A percentile compares a stretch with the other conserved stretches of the same genome.
Evolutionary conservation across 1,140 invertebrate genomes (phyloP).

Genomic region (Cydia strobilella): DNA sequence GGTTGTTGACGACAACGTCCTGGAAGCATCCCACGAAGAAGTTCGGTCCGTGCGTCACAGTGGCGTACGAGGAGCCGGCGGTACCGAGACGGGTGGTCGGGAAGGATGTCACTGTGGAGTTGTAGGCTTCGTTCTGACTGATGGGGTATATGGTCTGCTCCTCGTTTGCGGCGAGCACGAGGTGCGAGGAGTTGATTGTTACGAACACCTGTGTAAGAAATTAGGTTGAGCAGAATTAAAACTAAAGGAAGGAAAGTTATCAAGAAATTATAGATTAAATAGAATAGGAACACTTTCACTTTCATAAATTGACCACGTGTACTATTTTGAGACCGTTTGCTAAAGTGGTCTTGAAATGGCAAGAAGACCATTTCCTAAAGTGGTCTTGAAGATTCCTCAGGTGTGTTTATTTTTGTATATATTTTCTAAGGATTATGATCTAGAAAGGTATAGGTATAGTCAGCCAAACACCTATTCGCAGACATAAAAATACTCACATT

Average conservation of each 20-base stretch:
- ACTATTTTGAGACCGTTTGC: too few relatives aligned
- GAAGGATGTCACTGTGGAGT: conserved; percentile 88
- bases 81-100: conserved; percentile 90
- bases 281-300: too few relatives aligned
- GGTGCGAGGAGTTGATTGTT: conserved; percentile 91
- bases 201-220: conserved; percentile 84
- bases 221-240: background rate
- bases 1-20: conserved; percentile 92
- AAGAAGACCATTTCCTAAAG: too few relatives aligned
- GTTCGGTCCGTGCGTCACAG: conserved; percentile 85
- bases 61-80: conserved; percentile 84
- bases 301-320: too few relatives aligned
- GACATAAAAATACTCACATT: too few relatives aligned
- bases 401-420: too few relatives aligned
- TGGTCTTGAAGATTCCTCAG: too few relatives aligned
- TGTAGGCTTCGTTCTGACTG: conserved; percentile 87
- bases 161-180: conserved; percentile 91
- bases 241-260: too few relatives aligned
- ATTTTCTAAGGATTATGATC: too few relatives aligned
- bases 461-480: too few relatives aligned
- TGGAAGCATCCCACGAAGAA: conserved; percentile 95
- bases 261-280: background rate
- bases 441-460: too few relatives aligned
- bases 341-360: too few relatives aligned
- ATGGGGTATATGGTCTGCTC: conserved; percentile 95